Evolutionary conservation across 1,140 invertebrate genomes (phyloP), one percentile per base, ranked within the genome.

Genomic region (Vollenhovia emeryi): DNA sequence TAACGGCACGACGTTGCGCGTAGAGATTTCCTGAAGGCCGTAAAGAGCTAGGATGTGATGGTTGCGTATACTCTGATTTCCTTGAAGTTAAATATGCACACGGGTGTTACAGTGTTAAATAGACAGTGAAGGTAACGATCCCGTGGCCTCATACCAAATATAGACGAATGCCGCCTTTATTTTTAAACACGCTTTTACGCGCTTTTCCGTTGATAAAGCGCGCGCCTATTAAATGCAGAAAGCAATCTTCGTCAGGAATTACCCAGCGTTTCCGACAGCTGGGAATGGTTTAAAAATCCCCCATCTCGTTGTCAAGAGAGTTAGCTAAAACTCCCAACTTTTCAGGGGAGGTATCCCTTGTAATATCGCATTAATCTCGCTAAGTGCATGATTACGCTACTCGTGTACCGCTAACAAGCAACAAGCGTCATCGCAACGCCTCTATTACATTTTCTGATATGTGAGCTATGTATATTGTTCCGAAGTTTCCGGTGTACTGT

Each of bases 371-470:
- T 82, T 73, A 82, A 82, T 82, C 66, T 57, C 66, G 11, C 66
- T 73, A 59, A 82, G 78, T 82, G 78, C 66, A 71, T 82, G 66
- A 82, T 82, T 71, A 82, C 50, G 66, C 78, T 43, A 57, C 78
- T 80, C 78, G 66, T 45, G n/a, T 2, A 59, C 64, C 78, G 78
- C 78, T 82, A 82, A 82, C 78, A 71, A 82, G 78, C 78, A 73
- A 82, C 78, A 73, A 82, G 78, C 78, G 36, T 73, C 78, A 82
- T 82, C 36, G 66, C 24, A 68, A 82, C 78, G 50, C 78, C 66
- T 82, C 78, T 57, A 69, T 82, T 82, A 82, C 50, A 71, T 82
- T 82, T 82, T 82, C 78, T 82, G 78, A 82, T 82, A 82, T 48
- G 78, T 57, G 66, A 82, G 66, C 78, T 73, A 73, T 76, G 74